Conservation (phyloP, 2,797 vertebrate species). For the Protonibea diacanthus region DNA sequence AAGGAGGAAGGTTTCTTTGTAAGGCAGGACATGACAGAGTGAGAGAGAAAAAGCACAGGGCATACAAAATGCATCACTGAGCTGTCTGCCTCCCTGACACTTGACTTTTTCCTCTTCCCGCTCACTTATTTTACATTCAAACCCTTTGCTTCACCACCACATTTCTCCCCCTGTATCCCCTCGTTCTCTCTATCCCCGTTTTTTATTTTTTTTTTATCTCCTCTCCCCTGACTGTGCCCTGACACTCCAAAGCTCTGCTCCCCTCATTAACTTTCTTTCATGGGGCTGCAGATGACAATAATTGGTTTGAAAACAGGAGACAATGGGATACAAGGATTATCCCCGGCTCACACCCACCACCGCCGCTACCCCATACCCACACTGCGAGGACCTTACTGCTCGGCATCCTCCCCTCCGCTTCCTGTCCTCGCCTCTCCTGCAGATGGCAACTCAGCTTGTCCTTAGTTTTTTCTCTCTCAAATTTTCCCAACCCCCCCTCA, state of each 20-base stretch:
- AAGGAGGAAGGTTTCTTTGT: background rate
- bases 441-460: conserved; percentile 11
- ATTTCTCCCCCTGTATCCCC: conserved; percentile 44
- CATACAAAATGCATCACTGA: conserved; percentile 53
- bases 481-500: conserved; percentile 11
- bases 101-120: conserved; percentile 51
- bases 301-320: conserved; percentile 84
- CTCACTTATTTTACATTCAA: conserved; percentile 60
- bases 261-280: conserved; percentile 83
- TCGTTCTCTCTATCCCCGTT: conserved; percentile 36
- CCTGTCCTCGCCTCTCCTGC: conserved; percentile 35
- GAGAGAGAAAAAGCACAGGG: conserved; percentile 11
- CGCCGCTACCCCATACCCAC: conserved; percentile 22
- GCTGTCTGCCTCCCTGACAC: conserved; percentile 44
- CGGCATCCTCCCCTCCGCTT: conserved; percentile 35
- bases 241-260: conserved; percentile 80
- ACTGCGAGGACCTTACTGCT: conserved; percentile 34
- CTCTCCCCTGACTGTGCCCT: conserved; percentile 75
- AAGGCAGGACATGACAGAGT: conserved; percentile 16
- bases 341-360: conserved; percentile 57
- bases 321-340: conserved; percentile 82
- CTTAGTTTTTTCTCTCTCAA: conserved; percentile 25
- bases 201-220: conserved; percentile 50
- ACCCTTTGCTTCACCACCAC: conserved; percentile 34
- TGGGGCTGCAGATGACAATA: conserved; percentile 81